Base-by-base conservation (phyloP, 2,888 invertebrate species). In the Petrolisthes cinctipes region DNA sequence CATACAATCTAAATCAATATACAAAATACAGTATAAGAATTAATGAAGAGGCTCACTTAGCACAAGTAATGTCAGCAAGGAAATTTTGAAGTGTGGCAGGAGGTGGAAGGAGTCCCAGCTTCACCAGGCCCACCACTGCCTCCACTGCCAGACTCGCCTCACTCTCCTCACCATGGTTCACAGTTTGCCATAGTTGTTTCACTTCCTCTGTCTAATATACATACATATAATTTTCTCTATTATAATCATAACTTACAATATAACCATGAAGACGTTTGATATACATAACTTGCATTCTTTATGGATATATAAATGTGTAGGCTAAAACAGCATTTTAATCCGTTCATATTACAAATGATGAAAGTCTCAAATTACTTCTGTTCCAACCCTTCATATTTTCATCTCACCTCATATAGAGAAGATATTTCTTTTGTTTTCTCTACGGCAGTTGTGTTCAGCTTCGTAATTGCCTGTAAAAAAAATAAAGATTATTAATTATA, bases 41-140 rank as follows among this genome's bases (percentile, higher is more conserved):
- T 6, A 14, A 68, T 68, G 7, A 68, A 68, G 53, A 73, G 9
- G 61, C 89, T 84, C 71, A 89, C 89, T 89, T 89, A n/a, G 89
- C 83, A 82, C 82, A 82, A 23, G 82, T 85, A 6, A 89, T 56
- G 56, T 89, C 89, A 14, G 89, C 89, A 14, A 89, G 54, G 82
- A 89, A 89, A 71, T 89, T 89, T 14, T 89, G 89, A 37, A 89
- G 54, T 5, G 86, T 85, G 20, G 89, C 86, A 2, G 89, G 89
- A 4, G 84, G 57, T 14, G 89, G 86, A 17, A 89, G 68, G 9
- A 66, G 73, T 3, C 86, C 86, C 17, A 51, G 9, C 54, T 81
- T 66, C 20, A 86, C 85, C 51, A 89, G 82, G 2, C 81, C 14
- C 23, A 89, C 71, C 71, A 89, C 9, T 9, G 84, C 76, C 71